Percentiles rank a stretch among this genome's conserved stretches.
phyloP scores from a whole-genome alignment of 1,140 invertebrate species.

The Drosophila sechellia region DNA sequence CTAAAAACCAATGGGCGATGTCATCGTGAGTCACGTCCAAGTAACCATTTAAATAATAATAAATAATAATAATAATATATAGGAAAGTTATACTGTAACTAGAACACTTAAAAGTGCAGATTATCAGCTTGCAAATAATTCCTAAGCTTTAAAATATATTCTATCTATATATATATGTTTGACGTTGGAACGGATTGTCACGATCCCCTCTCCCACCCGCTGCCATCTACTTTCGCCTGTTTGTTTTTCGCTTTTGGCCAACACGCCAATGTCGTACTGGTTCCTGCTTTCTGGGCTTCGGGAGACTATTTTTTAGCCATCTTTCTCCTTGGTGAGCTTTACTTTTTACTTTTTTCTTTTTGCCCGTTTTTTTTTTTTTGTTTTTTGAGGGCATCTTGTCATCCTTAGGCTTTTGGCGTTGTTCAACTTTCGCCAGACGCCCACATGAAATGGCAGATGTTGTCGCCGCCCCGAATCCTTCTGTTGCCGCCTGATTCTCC shows the following conservation, averaged over 20 bases:
- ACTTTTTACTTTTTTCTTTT: neutral
- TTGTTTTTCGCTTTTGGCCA: slow-evolving; percentile 30
- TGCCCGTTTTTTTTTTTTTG: slow-evolving; percentile 10
- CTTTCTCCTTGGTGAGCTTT: slow-evolving; percentile 1
- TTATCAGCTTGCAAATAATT: too few species aligned
- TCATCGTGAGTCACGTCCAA: neutral
- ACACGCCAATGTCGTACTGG: slow-evolving; percentile 52
- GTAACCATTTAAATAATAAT: too few species aligned
- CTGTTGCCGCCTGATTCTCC: slow-evolving; percentile 3
- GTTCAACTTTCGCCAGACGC: slow-evolving; percentile 60
- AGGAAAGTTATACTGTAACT: too few species aligned
- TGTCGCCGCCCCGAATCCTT: slow-evolving; percentile 12
- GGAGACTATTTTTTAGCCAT: slow-evolving; percentile 10
- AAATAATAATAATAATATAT: neutral
- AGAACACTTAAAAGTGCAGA: too few species aligned
- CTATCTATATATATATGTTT: too few species aligned
- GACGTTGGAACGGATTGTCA: too few species aligned
- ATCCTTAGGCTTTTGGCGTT: slow-evolving; percentile 65
- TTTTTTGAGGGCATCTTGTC: slow-evolving; percentile 40
- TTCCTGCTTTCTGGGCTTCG: slow-evolving; percentile 13
- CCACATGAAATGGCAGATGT: slow-evolving; percentile 56
- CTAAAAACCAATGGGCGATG: slow-evolving; percentile 41
- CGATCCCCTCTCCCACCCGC: too few species aligned
- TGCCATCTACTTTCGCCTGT: slow-evolving; percentile 4
- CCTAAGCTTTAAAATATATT: too few species aligned